These are phyloP conservation scores for Hydrophis major DNA, from an alignment of 2,797 vertebrate genomes.

Conservation along the genomic window DNA sequence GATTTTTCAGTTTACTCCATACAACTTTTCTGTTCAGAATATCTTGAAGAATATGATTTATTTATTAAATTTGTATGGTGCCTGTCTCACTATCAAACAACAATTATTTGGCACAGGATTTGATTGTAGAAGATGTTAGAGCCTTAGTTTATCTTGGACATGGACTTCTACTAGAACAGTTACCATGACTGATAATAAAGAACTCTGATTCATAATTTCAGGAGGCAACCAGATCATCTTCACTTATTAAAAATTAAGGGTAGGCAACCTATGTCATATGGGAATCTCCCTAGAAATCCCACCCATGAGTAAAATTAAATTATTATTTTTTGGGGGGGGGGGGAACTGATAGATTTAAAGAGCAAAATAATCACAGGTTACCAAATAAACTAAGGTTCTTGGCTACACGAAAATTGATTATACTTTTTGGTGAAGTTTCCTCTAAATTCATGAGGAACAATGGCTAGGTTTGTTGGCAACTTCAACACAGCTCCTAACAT, in stretches of 20 bases:
- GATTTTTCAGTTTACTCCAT: not conserved
- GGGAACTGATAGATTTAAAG: not conserved
- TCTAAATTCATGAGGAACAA: not conserved
- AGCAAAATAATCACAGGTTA: not conserved
- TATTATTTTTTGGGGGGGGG: not conserved
- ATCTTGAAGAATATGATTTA: not conserved
- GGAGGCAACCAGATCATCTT: not conserved
- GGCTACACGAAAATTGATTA: not conserved
- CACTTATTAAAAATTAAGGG: not conserved
- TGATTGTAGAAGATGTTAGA: not conserved
- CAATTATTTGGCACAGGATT: not conserved
- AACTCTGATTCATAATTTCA: not conserved
- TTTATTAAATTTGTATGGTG: not conserved
- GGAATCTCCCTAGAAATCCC: not conserved
- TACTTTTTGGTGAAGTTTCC: not conserved
- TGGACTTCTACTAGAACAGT: not conserved
- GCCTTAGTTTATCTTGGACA: not conserved
- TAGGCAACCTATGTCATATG: not conserved
- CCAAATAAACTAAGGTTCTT: not conserved
- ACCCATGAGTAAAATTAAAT: not conserved
- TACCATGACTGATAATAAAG: not conserved
- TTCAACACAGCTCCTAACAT: not conserved
- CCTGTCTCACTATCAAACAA: not conserved
- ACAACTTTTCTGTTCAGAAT: not conserved
- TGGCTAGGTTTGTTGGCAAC: not conserved